Evolutionary conservation across 1,140 invertebrate species (phyloP), one percentile per base, ranked within the genome.

Genomic region (Hyles euphorbiae): DNA sequence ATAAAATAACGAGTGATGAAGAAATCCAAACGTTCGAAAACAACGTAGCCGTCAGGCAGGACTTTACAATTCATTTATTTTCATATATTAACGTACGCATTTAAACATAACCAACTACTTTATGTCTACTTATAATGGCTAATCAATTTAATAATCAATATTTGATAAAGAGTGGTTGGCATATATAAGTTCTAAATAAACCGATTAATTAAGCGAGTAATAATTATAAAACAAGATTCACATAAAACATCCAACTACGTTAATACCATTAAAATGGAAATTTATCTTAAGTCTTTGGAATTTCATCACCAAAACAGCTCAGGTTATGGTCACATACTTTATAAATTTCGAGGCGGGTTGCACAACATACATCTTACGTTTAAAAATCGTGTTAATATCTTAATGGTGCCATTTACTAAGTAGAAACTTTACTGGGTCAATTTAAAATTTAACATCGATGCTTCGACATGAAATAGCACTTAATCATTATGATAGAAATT

Each of bases 201-300:
- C 63, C 65, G 53, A 64, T 72, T 67, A 53, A 73, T 72, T 70
- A 73, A 73, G 61, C 68, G 67, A 64, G 58, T 63, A 58, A 67
- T 68, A 68, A 73, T 63, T 61, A 70, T 67, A 68, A 48, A 56
- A 56, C 61, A 63, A 62, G 70, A 67, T 54, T 72, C 61, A 63
- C 53, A 70, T 67, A 63, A 73, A 72, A 74, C 62, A 70, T 71
- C 65, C 61, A 71, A 75, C 68, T 81, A 81, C 72, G 83, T 44
- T 70, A 76, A 75, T 78, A 79, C 65, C 65, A 76, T 72, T 74
- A 74, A 79, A 67, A 75, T 80, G 76, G 78, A 81, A 81, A 88
- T 77, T 88, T 85, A 78, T 78, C 73, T 82, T 86, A 86, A 80
- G 63, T 88, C 86, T 88, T 88, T 88, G 85, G 85, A 87, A 88